A percentile compares a stretch with the other conserved stretches of the same genome.
Evolutionary conservation across 2,797 vertebrate genomes (phyloP).

Genomic region (Carapus acus): DNA sequence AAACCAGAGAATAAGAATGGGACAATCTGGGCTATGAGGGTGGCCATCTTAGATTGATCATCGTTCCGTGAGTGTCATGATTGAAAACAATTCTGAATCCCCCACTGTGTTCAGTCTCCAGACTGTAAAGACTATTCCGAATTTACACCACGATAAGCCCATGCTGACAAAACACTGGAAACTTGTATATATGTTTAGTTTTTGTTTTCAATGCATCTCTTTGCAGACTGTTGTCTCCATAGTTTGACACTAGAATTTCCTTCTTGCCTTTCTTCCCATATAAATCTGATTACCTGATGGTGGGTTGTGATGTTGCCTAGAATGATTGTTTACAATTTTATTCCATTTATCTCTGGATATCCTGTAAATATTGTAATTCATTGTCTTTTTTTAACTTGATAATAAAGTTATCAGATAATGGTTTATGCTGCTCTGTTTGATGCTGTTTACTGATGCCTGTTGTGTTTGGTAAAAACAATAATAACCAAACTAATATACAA

Average conservation of each 20-base stretch:
- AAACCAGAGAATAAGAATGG: conserved; percentile 36
- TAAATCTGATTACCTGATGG: conserved; percentile 78
- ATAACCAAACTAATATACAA: too few relatives aligned
- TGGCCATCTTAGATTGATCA: conserved; percentile 54
- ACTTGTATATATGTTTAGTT: conserved; percentile 77
- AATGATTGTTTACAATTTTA: conserved; percentile 93
- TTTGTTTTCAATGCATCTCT: conserved; percentile 63
- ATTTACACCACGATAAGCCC: conserved; percentile 61
- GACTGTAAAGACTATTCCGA: conserved; percentile 58
- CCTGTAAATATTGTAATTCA: conserved; percentile 99
- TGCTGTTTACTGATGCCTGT: not conserved
- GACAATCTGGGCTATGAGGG: conserved; percentile 52
- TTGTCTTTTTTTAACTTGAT: conserved; percentile 99
- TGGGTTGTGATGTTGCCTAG: conserved; percentile 90
- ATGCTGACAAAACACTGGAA: conserved; percentile 80
- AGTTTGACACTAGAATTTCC: conserved; percentile 74
- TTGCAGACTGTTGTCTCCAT: conserved; percentile 73
- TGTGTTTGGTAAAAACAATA: not conserved
- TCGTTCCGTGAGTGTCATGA: conserved; percentile 63
- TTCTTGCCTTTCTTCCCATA: conserved; percentile 77
- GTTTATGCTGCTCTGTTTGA: conserved; percentile 11
- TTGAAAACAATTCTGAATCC: conserved; percentile 60
- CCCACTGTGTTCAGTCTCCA: conserved; percentile 64
- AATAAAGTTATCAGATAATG: conserved; percentile 96
- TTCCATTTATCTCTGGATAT: conserved; percentile 91